phyloP scores from a whole-genome alignment of 2,113 vertebrate species.

The Tichodroma muraria region DNA sequence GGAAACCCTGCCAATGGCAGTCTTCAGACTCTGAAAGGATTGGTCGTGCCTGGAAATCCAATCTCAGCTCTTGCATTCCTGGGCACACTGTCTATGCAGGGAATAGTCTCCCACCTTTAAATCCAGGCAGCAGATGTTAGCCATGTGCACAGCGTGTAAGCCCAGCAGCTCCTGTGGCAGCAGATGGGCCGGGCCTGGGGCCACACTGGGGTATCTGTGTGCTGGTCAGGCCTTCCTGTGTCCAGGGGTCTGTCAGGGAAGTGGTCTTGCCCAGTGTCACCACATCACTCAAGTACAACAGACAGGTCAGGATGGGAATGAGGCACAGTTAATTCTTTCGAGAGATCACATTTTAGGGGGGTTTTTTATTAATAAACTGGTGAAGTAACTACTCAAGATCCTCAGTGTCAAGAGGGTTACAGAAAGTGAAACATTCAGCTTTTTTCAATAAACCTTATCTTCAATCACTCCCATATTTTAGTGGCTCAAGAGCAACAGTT shows the following conservation, averaged over 20 bases:
- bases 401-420: background rate
- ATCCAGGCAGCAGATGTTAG: constrained; percentile 22
- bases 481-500: background rate
- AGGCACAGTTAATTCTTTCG: background rate
- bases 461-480: background rate
- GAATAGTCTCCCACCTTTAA: constrained; percentile 45
- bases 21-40: background rate
- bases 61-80: constrained; percentile 24
- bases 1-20: background rate
- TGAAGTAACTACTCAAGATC: background rate
- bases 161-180: background rate
- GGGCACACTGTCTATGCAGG: constrained; percentile 1
- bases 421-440: background rate
- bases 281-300: background rate
- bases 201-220: rapidly evolving
- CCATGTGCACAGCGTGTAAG: background rate
- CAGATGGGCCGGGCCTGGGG: background rate
- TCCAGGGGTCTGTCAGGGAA: background rate
- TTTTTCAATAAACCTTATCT: background rate
- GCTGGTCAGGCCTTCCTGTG: background rate
- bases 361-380: background rate
- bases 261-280: background rate
- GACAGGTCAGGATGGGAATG: background rate
- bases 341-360: background rate
- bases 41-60: constrained; percentile 36